These are phyloP conservation scores for Myrmecobius fasciatus DNA, from an alignment of 2,113 vertebrate species.

Conservation along the genomic window DNA sequence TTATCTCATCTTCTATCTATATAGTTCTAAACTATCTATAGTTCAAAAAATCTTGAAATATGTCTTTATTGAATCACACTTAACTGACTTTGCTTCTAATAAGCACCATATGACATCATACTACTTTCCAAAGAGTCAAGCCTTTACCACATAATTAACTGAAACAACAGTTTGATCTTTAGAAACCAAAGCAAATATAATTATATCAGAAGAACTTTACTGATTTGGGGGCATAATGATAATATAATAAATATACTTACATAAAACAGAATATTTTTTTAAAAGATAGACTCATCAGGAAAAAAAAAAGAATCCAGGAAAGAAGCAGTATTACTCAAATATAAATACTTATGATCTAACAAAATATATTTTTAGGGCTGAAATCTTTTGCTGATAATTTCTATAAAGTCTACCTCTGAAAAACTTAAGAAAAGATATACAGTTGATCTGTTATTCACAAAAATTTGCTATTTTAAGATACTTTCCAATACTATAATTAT, in stretches of 20 bases:
- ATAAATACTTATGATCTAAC: neutral
- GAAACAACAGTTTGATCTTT: neutral
- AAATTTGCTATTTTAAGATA: neutral
- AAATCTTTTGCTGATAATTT: constrained; percentile 21
- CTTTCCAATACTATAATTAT: neutral
- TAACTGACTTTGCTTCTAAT: no score
- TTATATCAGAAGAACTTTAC: no score
- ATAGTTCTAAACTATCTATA: no score
- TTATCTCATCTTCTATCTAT: no score
- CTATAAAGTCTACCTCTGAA: neutral
- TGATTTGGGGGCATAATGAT: no score
- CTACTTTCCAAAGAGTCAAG: neutral
- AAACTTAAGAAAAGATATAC: neutral
- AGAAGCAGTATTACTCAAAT: neutral
- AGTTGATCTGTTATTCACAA: neutral
- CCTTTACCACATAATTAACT: neutral
- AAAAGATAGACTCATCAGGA: neutral
- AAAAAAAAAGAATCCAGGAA: neutral
- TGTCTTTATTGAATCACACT: no score
- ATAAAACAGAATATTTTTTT: neutral
- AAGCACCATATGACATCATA: neutral
- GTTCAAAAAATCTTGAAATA: no score
- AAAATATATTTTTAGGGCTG: neutral
- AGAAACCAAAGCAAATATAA: neutral
- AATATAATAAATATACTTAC: neutral